phyloP scores from a whole-genome alignment of 2,797 vertebrate species.

The Nasua narica region DNA sequence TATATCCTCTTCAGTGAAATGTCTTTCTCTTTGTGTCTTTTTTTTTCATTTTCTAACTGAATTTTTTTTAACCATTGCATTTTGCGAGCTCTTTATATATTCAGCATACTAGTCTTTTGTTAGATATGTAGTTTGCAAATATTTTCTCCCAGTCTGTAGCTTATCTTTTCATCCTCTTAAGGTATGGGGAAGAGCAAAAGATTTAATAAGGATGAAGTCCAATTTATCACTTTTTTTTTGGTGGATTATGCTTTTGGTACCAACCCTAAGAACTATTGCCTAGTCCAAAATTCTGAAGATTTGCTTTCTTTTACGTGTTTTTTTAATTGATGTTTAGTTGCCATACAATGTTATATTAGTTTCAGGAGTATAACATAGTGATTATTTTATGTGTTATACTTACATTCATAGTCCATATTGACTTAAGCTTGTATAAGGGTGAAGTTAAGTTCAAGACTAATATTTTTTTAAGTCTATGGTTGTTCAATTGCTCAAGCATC shows the following conservation, averaged over 20 bases:
- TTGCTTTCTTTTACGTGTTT: not conserved
- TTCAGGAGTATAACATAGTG: not conserved
- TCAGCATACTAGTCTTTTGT: not conserved
- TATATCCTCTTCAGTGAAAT: not conserved
- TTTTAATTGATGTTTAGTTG: not conserved
- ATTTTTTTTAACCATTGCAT: not conserved
- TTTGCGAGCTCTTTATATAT: conserved; percentile 25
- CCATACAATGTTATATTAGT: not conserved
- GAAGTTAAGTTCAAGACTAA: not conserved
- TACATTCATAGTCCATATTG: not conserved
- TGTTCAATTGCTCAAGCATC: not conserved
- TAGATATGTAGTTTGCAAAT: not conserved
- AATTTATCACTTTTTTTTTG: not conserved
- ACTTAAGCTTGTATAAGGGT: not conserved
- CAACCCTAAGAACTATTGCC: not conserved
- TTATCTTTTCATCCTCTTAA: not conserved
- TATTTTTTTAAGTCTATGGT: not conserved
- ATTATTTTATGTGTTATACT: not conserved
- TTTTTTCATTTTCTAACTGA: not conserved
- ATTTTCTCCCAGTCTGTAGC: not conserved
- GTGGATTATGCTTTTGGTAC: not conserved
- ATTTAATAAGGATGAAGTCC: not conserved
- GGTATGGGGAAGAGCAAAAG: not conserved
- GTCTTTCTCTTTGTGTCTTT: not conserved
- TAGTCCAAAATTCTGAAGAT: not conserved